Percentiles rank a stretch among this genome's conserved stretches.
These are phyloP conservation scores for Nasonia longicornis DNA, from an alignment of 1,140 invertebrate genomes.

Conservation along the genomic window DNA sequence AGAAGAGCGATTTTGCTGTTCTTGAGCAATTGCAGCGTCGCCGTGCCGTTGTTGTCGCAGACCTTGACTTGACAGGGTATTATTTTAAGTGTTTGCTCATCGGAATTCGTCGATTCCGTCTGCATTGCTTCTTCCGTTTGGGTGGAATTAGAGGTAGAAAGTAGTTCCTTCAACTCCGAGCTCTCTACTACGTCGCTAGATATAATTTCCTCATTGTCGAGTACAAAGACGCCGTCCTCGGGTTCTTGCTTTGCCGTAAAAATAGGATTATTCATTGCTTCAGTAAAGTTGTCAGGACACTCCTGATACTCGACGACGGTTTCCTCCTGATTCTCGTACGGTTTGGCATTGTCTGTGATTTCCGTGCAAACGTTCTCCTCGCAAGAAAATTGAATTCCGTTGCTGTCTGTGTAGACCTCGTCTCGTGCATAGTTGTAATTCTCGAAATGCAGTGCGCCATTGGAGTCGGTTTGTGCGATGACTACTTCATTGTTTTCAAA, in stretches of 20 bases:
- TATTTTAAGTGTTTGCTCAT: conserved; percentile 48
- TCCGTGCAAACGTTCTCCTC: conserved; percentile 21
- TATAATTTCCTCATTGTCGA: conserved; percentile 34
- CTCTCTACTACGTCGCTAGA: conserved; percentile 10
- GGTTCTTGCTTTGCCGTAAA: conserved; percentile 27
- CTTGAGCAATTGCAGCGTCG: conserved; percentile 52
- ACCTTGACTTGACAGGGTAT: conserved; percentile 50
- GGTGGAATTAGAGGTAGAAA: conserved; percentile 33
- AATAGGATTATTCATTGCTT: conserved; percentile 26
- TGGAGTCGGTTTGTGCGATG: conserved; percentile 34
- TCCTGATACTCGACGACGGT: conserved; percentile 46
- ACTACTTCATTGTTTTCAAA: conserved; percentile 43
- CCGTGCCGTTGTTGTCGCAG: conserved; percentile 48
- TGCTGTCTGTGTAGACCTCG: conserved; percentile 33
- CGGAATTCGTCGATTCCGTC: conserved; percentile 28
- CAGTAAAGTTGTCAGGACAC: conserved; percentile 28
- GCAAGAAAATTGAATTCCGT: conserved; percentile 38
- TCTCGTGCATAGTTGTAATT: conserved; percentile 43
- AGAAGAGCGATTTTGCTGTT: conserved; percentile 56
- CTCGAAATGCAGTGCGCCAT: conserved; percentile 43
- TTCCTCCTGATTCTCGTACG: conserved; percentile 43
- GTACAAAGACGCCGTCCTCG: conserved; percentile 33
- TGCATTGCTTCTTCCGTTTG: conserved; percentile 32
- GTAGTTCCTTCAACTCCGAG: conserved; percentile 15
- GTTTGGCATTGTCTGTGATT: conserved; percentile 37